Percentiles rank a stretch among this genome's conserved stretches.
Conservation (phyloP, 2,113 vertebrate species). For the Euleptes europaea region DNA sequence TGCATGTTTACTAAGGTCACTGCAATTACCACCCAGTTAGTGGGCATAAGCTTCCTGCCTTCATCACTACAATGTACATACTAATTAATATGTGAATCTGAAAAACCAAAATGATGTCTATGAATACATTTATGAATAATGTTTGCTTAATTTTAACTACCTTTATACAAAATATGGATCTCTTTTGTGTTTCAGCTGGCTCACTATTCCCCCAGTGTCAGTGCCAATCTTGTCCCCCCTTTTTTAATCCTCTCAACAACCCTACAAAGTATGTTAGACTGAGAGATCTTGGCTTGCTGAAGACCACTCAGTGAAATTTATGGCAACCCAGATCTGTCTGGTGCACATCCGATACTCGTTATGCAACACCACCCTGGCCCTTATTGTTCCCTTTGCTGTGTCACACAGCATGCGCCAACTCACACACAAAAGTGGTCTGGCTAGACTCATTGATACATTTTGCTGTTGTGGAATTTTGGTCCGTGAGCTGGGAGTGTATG, state of each 20-base stretch:
- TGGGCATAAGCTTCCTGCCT: not conserved
- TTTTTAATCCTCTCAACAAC: not conserved
- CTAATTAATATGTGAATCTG: not conserved
- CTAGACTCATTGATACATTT: not conserved
- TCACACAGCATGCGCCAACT: not conserved
- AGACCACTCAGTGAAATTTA: not conserved
- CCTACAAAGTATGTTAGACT: not conserved
- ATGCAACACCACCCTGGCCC: no score
- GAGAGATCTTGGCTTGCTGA: not conserved
- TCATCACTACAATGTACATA: not conserved
- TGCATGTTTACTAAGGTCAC: not conserved
- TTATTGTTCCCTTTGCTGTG: not conserved
- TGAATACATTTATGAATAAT: not conserved
- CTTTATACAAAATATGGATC: not conserved
- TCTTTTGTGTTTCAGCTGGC: not conserved
- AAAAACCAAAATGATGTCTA: not conserved
- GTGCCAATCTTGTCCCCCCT: not conserved
- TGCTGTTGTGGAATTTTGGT: not conserved
- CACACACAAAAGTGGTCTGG: not conserved
- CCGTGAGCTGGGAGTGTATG: not conserved
- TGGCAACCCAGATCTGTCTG: not conserved
- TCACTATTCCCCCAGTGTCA: not conserved
- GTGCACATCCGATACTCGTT: not conserved
- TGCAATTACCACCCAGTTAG: not conserved
- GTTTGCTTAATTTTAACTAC: not conserved